Conservation (phyloP, 30 jellyfish, hydroid and myxozoan species). For the Clytia hemisphaerica region DNA sequence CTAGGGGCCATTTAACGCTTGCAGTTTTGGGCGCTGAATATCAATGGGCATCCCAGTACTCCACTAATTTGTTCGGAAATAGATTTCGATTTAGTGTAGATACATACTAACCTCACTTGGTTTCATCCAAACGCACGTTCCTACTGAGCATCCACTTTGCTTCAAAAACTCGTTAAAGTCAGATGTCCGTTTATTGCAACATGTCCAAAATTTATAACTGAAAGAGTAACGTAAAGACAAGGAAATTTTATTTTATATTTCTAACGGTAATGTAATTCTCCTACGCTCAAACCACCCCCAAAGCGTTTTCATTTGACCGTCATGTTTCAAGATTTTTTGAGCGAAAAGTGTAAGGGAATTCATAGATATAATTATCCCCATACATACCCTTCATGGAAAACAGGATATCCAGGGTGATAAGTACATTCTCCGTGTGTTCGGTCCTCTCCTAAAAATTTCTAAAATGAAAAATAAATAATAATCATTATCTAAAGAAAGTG, state of each 20-base stretch:
- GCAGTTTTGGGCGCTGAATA: too few relatives aligned
- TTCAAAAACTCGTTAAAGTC: conserved; percentile 79
- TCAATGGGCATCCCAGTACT: too few relatives aligned
- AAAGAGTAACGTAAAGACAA: too few relatives aligned
- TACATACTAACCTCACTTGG: conserved; percentile 71
- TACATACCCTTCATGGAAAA: conserved; percentile 95
- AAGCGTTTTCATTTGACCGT: too few relatives aligned
- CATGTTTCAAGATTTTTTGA: too few relatives aligned
- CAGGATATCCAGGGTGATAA: conserved; percentile 80
- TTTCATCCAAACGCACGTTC: conserved; percentile 79
- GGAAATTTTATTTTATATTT: too few relatives aligned
- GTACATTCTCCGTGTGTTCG: conserved; percentile 46
- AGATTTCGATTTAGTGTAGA: too few relatives aligned
- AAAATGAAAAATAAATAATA: background rate
- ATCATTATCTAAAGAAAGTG: background rate
- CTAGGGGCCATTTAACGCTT: too few relatives aligned
- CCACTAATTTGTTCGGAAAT: too few relatives aligned
- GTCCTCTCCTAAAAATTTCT: conserved; percentile 48
- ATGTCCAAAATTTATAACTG: conserved; percentile 88
- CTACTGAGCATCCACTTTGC: conserved; percentile 84
- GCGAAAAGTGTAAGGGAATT: too few relatives aligned
- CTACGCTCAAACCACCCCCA: too few relatives aligned
- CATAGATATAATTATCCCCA: background rate
- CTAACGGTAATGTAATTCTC: too few relatives aligned
- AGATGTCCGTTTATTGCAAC: conserved; percentile 83